Percentiles rank a stretch among this genome's conserved stretches.
Evolutionary conservation across 2,797 vertebrate species (phyloP).

Genomic region (Tinamus major): DNA sequence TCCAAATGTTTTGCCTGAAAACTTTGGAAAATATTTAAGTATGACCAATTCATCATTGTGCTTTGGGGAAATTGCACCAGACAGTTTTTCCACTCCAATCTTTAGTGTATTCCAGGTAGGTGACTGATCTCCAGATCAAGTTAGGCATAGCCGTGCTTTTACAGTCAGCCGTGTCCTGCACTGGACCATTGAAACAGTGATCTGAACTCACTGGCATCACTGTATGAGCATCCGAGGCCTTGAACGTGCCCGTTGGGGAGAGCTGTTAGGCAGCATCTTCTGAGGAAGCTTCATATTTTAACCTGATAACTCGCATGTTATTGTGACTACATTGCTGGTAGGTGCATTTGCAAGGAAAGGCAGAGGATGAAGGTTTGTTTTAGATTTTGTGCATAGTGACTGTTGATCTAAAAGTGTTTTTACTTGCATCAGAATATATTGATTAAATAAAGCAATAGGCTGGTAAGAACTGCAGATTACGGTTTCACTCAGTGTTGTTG

Average conservation of each 20-base stretch:
- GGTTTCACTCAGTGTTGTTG: not conserved
- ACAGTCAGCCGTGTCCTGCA: not conserved
- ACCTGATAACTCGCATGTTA: not conserved
- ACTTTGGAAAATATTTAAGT: not conserved
- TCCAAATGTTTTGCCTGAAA: not conserved
- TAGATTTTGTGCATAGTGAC: not conserved
- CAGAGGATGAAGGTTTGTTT: not conserved
- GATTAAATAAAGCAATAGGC: not conserved
- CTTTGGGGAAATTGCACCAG: not conserved
- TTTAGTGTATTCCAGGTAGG: not conserved
- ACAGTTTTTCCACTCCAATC: not conserved
- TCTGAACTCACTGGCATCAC: not conserved
- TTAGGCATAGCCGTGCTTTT: not conserved
- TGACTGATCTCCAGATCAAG: not conserved
- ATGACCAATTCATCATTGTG: not conserved
- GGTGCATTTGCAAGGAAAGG: not conserved
- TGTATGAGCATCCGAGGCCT: not conserved
- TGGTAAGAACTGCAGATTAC: not conserved
- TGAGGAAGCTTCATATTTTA: not conserved
- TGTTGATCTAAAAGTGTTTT: not conserved
- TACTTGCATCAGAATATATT: not conserved
- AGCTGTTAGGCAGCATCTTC: constrained; percentile 20
- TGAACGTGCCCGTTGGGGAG: constrained; percentile 15
- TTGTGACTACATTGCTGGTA: not conserved
- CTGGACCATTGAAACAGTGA: not conserved